phyloP scores from a whole-genome alignment of 2,797 vertebrate genomes.

The Trichosurus vulpecula region DNA sequence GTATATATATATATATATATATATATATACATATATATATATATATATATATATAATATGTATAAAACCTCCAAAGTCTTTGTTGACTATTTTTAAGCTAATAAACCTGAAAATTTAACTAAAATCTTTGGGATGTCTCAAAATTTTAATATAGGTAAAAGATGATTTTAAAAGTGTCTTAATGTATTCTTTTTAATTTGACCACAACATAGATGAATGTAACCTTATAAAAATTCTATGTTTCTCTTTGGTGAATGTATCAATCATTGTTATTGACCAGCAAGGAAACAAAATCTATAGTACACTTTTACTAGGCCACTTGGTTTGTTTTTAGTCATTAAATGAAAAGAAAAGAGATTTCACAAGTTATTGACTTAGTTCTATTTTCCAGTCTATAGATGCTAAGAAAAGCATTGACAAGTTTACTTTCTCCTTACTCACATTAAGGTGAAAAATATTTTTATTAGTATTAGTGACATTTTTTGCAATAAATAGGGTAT shows the following conservation, averaged over 20 bases:
- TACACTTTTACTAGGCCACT: conserved; percentile 84
- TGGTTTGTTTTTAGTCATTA: conserved; percentile 83
- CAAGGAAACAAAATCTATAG: conserved; percentile 87
- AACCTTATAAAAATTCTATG: conserved; percentile 87
- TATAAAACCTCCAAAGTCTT: background rate
- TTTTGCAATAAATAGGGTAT: conserved; percentile 49
- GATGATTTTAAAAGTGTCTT: background rate
- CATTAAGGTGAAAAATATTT: conserved; percentile 21
- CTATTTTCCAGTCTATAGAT: conserved; percentile 80
- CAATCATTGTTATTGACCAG: conserved; percentile 86
- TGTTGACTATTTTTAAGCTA: background rate
- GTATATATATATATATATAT: too few species aligned
- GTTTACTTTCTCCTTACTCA: conserved; percentile 80
- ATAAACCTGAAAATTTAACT: background rate
- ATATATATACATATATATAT: too few species aligned
- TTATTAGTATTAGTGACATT: conserved; percentile 9
- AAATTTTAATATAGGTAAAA: background rate
- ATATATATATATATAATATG: too few species aligned
- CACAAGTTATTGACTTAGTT: conserved; percentile 74
- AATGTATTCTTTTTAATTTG: conserved; percentile 83
- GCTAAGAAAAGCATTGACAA: conserved; percentile 85
- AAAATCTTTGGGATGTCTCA: background rate
- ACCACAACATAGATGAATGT: conserved; percentile 85
- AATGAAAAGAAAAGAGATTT: conserved; percentile 78
- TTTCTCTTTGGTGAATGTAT: conserved; percentile 87